These are phyloP conservation scores for Mugil cephalus DNA, from an alignment of 2,113 vertebrate species.

Conservation along the genomic window DNA sequence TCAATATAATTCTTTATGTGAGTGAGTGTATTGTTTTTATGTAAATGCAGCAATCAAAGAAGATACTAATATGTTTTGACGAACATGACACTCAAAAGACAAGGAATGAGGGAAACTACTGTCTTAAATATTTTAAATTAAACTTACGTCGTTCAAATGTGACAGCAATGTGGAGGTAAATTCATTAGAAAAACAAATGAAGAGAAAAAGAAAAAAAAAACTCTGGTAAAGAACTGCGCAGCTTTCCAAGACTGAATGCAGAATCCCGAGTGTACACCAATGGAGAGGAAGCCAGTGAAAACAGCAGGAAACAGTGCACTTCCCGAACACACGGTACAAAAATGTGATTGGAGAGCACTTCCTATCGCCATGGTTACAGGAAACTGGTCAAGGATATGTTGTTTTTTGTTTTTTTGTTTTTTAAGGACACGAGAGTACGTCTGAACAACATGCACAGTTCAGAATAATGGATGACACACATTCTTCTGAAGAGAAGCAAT, in stretches of 20 bases:
- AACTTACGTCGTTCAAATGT: conserved; percentile 57
- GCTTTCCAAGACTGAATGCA: conserved; percentile 47
- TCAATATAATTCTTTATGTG: too few relatives aligned
- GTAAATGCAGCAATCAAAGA: too few relatives aligned
- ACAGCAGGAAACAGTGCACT: conserved; percentile 79
- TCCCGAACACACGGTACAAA: conserved; percentile 60
- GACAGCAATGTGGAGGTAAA: not conserved
- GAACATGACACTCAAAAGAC: too few relatives aligned
- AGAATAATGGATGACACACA: not conserved
- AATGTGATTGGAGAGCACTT: conserved; percentile 73
- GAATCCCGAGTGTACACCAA: conserved; percentile 28
- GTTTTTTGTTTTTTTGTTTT: conserved; percentile 20
- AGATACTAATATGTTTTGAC: too few relatives aligned
- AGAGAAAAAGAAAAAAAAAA: not conserved
- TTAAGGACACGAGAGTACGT: conserved; percentile 26
- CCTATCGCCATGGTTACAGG: conserved; percentile 82
- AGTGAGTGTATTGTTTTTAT: too few relatives aligned
- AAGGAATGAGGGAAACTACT: too few relatives aligned
- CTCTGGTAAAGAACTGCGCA: not conserved
- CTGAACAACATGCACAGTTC: conserved; percentile 11
- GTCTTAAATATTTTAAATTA: conserved; percentile 16
- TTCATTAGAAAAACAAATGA: not conserved
- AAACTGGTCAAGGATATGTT: conserved; percentile 76
- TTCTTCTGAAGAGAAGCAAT: not conserved
- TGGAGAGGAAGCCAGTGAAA: conserved; percentile 70